Conservation (phyloP, 2,113 vertebrate genomes). For the Sorex araneus region DNA sequence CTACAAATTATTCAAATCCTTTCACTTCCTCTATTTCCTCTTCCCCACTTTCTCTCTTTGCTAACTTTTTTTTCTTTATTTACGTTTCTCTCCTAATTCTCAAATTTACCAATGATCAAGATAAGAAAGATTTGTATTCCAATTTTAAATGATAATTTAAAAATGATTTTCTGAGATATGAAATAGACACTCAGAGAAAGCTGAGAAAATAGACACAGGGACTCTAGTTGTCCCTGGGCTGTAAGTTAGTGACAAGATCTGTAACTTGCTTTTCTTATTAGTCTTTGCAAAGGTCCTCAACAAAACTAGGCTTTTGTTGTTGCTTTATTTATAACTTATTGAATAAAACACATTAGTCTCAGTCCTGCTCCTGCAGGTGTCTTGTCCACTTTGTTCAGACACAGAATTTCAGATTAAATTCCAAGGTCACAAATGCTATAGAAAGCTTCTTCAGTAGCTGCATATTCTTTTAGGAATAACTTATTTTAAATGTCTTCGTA, state of each 20-base stretch:
- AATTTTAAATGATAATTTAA: conserved; percentile 28
- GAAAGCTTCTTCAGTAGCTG: conserved; percentile 28
- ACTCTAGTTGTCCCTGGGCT: not conserved
- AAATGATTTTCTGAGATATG: not conserved
- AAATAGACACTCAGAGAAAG: conserved; percentile 6
- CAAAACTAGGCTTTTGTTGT: not conserved
- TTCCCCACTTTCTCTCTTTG: not conserved
- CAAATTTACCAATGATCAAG: conserved; percentile 28
- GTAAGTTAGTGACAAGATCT: not conserved
- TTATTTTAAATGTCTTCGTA: conserved; percentile 66
- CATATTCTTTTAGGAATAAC: conserved; percentile 58
- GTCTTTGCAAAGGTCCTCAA: conserved; percentile 4
- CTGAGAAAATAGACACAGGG: not conserved
- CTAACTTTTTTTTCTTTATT: not conserved
- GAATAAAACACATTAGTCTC: not conserved
- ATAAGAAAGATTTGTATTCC: not conserved
- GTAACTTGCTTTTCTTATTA: not conserved
- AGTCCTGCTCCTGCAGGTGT: conserved; percentile 6
- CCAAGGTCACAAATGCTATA: conserved; percentile 61
- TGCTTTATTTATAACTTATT: not conserved
- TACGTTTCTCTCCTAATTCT: not conserved
- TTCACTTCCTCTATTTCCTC: not conserved
- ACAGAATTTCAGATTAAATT: conserved; percentile 54
- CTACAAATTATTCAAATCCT: conserved; percentile 57
- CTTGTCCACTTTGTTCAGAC: conserved; percentile 42